Evolutionary conservation across 2,888 invertebrate genomes (phyloP).

Genomic region (Epistrophella euchroma): DNA sequence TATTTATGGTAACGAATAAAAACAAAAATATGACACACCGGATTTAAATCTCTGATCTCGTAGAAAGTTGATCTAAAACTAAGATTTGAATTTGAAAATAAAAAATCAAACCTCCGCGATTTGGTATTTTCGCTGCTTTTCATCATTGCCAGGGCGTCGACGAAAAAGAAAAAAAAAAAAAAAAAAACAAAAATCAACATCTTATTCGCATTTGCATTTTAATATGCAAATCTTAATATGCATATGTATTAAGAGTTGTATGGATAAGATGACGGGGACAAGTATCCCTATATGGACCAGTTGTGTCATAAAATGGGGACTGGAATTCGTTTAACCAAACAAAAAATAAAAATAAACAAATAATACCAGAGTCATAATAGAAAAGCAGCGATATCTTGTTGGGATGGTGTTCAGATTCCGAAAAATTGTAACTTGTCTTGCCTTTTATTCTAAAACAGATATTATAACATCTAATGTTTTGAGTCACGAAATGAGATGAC

Average conservation of each 20-base stretch:
- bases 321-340: slow-evolving; percentile 34
- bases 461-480: slow-evolving; percentile 12
- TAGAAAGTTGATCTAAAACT: slow-evolving; percentile 74
- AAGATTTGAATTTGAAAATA: slow-evolving; percentile 46
- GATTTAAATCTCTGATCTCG: slow-evolving; percentile 55
- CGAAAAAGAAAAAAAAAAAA: no score
- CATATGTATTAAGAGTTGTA: slow-evolving; percentile 25
- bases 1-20: slow-evolving; percentile 26
- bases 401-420: slow-evolving; percentile 9
- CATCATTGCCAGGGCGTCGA: slow-evolving; percentile 38
- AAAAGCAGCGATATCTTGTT: slow-evolving; percentile 48
- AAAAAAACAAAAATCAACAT: slow-evolving; percentile 13
- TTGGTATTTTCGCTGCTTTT: slow-evolving; percentile 55
- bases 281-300: slow-evolving; percentile 68
- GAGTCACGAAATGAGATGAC: neutral
- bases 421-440: slow-evolving; percentile 49
- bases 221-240: slow-evolving; percentile 62
- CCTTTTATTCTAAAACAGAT: slow-evolving; percentile 34
- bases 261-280: slow-evolving; percentile 39
- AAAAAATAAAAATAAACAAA: slow-evolving; percentile 8
- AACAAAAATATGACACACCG: slow-evolving; percentile 25
- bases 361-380: slow-evolving; percentile 8
- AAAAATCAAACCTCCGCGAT: slow-evolving; percentile 49
- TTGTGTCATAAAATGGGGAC: slow-evolving; percentile 32
- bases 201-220: slow-evolving; percentile 44